Conservation (phyloP, 30 jellyfish, hydroid and myxozoan species). For the Thelohanellus kitauei region DNA sequence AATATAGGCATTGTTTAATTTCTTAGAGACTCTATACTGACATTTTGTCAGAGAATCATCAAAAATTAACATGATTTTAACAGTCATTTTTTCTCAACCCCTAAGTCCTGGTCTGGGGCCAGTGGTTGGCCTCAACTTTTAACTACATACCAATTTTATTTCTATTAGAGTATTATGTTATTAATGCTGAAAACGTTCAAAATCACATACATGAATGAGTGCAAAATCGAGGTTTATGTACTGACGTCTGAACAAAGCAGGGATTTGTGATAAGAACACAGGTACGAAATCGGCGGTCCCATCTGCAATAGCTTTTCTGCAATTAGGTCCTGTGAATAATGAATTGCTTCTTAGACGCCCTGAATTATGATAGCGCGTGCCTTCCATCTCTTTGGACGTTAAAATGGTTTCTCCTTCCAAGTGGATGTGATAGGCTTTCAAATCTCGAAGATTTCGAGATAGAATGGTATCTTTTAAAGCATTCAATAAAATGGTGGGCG, state of each 20-base stretch:
- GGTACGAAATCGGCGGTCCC: conserved; percentile 50
- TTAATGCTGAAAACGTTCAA: not conserved
- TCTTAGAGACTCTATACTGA: too few species aligned
- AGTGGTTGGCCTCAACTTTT: too few species aligned
- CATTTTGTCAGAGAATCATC: too few species aligned
- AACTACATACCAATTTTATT: too few species aligned
- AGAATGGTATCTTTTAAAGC: conserved; percentile 17
- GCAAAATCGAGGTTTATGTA: conserved; percentile 19
- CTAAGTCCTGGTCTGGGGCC: too few species aligned
- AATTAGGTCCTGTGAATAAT: conserved; percentile 30
- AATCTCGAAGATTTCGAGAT: conserved; percentile 10
- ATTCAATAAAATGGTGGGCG: conserved; percentile 22
- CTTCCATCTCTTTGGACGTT: too few species aligned
- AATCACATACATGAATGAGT: conserved; percentile 19
- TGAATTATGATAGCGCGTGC: not conserved
- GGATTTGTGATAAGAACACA: conserved; percentile 25
- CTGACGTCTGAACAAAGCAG: conserved; percentile 21
- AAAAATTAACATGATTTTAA: too few species aligned
- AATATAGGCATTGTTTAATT: too few species aligned
- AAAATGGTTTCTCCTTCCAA: conserved; percentile 14
- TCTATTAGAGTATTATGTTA: conserved; percentile 1
- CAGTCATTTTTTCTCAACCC: too few species aligned
- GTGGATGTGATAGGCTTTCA: conserved; percentile 19
- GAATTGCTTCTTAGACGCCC: conserved; percentile 22
- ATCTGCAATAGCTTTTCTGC: conserved; percentile 29